phyloP scores from a whole-genome alignment of 2,888 invertebrate genomes.

The Podabrus alpinus region DNA sequence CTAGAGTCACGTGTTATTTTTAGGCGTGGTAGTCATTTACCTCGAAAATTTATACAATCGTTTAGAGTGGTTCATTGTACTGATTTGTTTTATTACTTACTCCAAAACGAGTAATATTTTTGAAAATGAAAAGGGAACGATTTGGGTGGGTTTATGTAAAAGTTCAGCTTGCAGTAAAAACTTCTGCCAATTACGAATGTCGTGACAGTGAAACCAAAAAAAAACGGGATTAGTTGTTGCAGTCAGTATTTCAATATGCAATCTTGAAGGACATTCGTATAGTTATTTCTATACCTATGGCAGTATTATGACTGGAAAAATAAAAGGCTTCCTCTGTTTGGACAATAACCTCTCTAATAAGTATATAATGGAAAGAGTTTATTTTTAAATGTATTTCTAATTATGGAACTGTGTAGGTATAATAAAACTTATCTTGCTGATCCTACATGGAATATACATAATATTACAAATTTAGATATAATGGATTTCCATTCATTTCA shows the following conservation, averaged over 20 bases:
- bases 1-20: constrained; percentile 13
- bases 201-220: background rate
- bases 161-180: no score
- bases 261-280: background rate
- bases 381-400: background rate
- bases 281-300: background rate
- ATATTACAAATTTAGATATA: background rate
- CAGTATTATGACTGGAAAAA: background rate
- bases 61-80: background rate
- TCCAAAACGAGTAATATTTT: background rate
- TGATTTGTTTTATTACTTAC: background rate
- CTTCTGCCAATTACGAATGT: no score
- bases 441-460: background rate
- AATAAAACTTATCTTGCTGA: background rate
- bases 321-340: background rate
- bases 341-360: background rate
- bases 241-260: background rate
- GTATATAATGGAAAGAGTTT: background rate
- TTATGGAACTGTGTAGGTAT: background rate
- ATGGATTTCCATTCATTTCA: background rate
- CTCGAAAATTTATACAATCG: constrained; percentile 1
- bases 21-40: constrained; percentile 18
- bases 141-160: background rate
- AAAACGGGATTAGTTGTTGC: background rate
- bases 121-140: background rate